Percentiles rank a stretch among this genome's conserved stretches.
Conservation (phyloP, 1,140 invertebrate genomes). For the Argopecten irradians region DNA sequence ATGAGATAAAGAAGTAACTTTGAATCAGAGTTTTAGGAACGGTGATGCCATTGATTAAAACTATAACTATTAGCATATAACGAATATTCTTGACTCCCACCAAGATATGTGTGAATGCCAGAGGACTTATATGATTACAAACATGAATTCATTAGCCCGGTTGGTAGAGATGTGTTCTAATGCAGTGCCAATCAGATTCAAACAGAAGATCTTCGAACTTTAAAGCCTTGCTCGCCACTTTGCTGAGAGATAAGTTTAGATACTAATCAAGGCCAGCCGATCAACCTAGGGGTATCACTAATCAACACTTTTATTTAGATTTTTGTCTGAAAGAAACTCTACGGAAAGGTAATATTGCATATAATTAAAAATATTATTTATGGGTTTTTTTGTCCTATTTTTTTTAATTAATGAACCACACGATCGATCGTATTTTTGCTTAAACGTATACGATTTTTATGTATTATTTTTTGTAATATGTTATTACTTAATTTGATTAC, state of each 20-base stretch:
- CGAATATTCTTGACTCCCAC: neutral
- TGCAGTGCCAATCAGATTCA: neutral
- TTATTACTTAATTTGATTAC: no score
- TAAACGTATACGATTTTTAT: no score
- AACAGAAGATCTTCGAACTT: neutral
- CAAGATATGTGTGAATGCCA: neutral
- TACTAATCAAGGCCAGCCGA: neutral
- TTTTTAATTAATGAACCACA: no score
- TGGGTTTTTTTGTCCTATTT: no score
- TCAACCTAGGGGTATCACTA: no score
- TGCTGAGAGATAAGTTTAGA: neutral
- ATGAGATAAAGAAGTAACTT: neutral
- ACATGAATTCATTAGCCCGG: neutral
- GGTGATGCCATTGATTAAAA: neutral
- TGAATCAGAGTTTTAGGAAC: neutral
- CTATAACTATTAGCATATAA: neutral
- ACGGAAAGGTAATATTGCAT: no score
- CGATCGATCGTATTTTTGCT: no score
- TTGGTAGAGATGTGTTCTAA: no score
- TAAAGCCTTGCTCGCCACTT: neutral
- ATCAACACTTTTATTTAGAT: no score
- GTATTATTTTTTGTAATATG: no score
- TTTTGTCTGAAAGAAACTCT: no score
- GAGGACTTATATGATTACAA: neutral
- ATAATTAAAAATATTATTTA: no score